Conservation (phyloP, 2,113 vertebrate species). For the Gymnobelideus leadbeateri region DNA sequence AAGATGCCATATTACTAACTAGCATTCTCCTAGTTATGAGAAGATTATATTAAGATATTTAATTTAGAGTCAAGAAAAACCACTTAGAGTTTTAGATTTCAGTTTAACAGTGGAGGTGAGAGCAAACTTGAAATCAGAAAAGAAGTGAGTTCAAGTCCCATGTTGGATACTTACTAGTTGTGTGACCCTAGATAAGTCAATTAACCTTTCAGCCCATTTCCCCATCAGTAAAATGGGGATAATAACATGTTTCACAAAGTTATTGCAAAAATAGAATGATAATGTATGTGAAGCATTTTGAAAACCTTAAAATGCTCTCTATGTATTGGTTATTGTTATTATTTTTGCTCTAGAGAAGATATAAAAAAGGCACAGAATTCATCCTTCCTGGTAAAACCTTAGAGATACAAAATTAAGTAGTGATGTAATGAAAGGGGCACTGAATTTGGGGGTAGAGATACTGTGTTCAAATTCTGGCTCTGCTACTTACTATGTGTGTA, state of each 20-base stretch:
- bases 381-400: background rate
- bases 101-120: no score
- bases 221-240: background rate
- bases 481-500: background rate
- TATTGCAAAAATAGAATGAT: background rate
- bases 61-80: background rate
- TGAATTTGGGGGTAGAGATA: background rate
- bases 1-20: background rate
- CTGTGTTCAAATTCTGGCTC: background rate
- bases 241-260: background rate
- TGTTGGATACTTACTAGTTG: no score
- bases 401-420: background rate
- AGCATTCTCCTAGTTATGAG: background rate
- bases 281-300: background rate
- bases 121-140: background rate
- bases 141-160: background rate
- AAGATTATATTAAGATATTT: background rate
- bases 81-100: background rate
- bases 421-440: background rate
- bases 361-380: background rate
- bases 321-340: background rate
- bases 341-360: background rate
- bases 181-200: background rate
- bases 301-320: background rate
- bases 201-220: background rate